phyloP scores from a whole-genome alignment of 1,140 invertebrate species.

The Colletes gigas region DNA sequence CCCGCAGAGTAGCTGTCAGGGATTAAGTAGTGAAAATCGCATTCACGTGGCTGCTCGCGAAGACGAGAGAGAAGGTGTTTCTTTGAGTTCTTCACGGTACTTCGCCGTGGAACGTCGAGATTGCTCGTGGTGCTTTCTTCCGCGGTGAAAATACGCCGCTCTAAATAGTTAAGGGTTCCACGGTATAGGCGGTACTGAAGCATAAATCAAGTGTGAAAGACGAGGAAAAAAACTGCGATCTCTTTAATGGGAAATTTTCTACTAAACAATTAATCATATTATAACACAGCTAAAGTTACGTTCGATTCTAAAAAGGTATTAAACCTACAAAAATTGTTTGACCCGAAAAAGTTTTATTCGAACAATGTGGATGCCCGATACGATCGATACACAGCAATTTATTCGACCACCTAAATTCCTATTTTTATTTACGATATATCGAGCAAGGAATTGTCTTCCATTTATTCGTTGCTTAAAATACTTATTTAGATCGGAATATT shows the following conservation, averaged over 20 bases:
- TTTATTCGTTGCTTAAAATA: no score
- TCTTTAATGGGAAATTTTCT: not conserved
- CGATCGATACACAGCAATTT: no score
- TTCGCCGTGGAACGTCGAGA: conserved; percentile 19
- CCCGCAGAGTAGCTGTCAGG: conserved; percentile 40
- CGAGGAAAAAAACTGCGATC: not conserved
- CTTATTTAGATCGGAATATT: no score
- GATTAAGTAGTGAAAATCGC: conserved; percentile 40
- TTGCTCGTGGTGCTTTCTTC: conserved; percentile 21
- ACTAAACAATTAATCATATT: not conserved
- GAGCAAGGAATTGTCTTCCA: no score
- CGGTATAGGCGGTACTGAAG: not conserved
- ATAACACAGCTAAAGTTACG: no score
- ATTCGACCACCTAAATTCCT: no score
- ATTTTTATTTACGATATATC: no score
- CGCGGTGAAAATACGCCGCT: conserved; percentile 3
- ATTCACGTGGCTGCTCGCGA: conserved; percentile 24
- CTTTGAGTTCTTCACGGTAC: conserved; percentile 15
- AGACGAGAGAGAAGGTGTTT: conserved; percentile 31
- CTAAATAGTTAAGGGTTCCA: conserved; percentile 17
- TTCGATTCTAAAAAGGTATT: no score
- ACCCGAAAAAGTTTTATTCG: no score
- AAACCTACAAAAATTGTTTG: no score
- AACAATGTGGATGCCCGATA: no score
- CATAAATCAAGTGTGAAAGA: not conserved